Evolutionary conservation across 1,140 invertebrate genomes (phyloP).

Genomic region (Drosophila persimilis): DNA sequence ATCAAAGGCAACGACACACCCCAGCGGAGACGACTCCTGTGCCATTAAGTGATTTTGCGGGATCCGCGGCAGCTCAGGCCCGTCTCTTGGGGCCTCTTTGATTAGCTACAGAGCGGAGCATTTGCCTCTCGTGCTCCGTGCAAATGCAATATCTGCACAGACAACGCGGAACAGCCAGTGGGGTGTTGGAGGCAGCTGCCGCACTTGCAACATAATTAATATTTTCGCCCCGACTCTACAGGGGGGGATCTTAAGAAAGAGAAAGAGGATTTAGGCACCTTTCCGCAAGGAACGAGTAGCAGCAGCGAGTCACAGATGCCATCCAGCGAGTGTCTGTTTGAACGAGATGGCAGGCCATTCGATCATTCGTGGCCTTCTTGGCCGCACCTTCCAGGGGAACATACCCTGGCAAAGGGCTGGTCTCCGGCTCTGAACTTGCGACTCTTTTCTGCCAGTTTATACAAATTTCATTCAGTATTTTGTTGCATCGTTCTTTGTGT

Average conservation of each 20-base stretch:
- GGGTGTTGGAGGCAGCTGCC: conserved; percentile 7
- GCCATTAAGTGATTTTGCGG: conserved; percentile 1
- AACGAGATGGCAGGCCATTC: no score
- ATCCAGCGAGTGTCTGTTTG: no score
- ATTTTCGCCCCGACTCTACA: conserved; percentile 13
- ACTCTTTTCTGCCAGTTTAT: conserved; percentile 39
- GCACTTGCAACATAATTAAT: conserved; percentile 50
- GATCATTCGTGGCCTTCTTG: conserved; percentile 14
- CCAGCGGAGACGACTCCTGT: not conserved
- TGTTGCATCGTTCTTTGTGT: conserved; percentile 8
- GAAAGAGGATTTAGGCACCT: not conserved
- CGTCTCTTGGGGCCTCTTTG: not conserved
- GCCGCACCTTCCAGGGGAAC: not conserved
- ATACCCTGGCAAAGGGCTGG: conserved; percentile 10
- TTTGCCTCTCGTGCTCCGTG: no score
- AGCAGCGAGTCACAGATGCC: no score
- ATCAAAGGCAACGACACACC: not conserved
- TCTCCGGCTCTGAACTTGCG: conserved; percentile 12
- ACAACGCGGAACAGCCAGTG: not conserved
- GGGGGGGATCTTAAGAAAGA: no score
- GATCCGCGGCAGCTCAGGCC: not conserved
- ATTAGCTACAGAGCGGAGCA: no score
- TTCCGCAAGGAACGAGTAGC: no score
- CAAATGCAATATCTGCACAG: conserved; percentile 20
- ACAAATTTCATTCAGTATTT: conserved; percentile 53